phyloP scores from a whole-genome alignment of 2,797 vertebrate species.

The Rhinophrynus dorsalis region DNA sequence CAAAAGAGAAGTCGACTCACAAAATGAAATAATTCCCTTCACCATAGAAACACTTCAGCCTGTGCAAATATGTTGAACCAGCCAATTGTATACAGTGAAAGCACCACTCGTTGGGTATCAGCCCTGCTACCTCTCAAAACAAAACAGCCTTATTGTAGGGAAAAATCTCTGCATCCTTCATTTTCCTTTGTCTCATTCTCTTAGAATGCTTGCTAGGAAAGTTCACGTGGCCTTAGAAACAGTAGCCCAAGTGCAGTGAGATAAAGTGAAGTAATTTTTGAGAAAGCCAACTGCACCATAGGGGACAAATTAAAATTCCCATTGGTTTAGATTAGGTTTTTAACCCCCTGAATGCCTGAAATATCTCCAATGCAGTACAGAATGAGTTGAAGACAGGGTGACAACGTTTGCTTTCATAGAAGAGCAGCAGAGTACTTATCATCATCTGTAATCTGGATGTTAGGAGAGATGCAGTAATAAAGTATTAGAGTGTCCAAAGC shows the following conservation, averaged over 20 bases:
- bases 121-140: neutral
- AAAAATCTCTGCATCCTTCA: neutral
- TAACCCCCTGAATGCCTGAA: too few relatives aligned
- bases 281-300: too few relatives aligned
- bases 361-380: too few relatives aligned
- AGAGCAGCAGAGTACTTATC: too few relatives aligned
- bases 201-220: neutral
- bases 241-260: neutral
- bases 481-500: too few relatives aligned
- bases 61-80: neutral
- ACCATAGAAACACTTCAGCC: neutral
- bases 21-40: neutral
- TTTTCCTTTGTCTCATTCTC: neutral
- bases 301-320: too few relatives aligned
- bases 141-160: neutral
- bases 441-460: too few relatives aligned
- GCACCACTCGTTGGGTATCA: neutral
- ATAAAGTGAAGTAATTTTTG: too few relatives aligned
- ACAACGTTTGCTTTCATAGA: too few relatives aligned
- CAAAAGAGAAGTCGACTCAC: neutral
- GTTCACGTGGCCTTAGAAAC: neutral
- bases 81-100: neutral
- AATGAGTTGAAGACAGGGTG: too few relatives aligned
- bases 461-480: too few relatives aligned
- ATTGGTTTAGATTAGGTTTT: too few relatives aligned